Conservation (phyloP, 2,113 vertebrate genomes). For the Anguilla japonica region DNA sequence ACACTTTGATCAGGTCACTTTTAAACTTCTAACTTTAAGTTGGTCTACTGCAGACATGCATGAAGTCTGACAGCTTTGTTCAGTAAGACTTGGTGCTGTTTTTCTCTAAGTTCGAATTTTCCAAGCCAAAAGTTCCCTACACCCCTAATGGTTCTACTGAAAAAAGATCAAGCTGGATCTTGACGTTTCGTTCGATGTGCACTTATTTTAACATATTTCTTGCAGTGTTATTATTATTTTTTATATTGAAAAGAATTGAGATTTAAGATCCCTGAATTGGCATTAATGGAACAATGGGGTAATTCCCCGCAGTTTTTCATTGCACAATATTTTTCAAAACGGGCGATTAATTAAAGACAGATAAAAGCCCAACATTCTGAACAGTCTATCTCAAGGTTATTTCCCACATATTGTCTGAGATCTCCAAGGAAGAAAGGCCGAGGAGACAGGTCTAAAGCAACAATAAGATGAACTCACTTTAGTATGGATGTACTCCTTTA, state of each 20-base stretch:
- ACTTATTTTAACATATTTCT: conserved; percentile 50
- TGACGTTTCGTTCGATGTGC: conserved; percentile 59
- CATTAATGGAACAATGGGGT: conserved; percentile 17
- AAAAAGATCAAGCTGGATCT: conserved; percentile 76
- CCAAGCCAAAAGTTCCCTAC: conserved; percentile 19
- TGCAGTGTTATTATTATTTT: conserved; percentile 41
- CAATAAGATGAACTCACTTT: conserved; percentile 23
- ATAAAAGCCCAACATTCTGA: background rate
- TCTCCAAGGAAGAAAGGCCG: background rate
- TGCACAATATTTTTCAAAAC: background rate
- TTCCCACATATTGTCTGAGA: conserved; percentile 1
- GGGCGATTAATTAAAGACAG: conserved; percentile 20
- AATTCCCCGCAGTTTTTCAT: conserved; percentile 2
- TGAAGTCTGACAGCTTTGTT: conserved; percentile 7
- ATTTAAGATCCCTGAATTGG: conserved; percentile 7
- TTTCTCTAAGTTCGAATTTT: conserved; percentile 16
- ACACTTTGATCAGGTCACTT: background rate
- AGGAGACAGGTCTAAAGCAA: conserved; percentile 9
- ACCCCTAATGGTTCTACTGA: conserved; percentile 23
- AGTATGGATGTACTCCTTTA: conserved; percentile 27
- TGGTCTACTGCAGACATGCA: conserved; percentile 13
- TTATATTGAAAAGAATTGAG: conserved; percentile 19
- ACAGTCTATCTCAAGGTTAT: background rate
- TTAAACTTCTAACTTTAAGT: background rate
- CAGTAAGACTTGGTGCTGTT: conserved; percentile 27